Evolutionary conservation across 2,888 invertebrate species (phyloP), one percentile per base, ranked within the genome.

Genomic region (Drosophila mayaguana): DNA sequence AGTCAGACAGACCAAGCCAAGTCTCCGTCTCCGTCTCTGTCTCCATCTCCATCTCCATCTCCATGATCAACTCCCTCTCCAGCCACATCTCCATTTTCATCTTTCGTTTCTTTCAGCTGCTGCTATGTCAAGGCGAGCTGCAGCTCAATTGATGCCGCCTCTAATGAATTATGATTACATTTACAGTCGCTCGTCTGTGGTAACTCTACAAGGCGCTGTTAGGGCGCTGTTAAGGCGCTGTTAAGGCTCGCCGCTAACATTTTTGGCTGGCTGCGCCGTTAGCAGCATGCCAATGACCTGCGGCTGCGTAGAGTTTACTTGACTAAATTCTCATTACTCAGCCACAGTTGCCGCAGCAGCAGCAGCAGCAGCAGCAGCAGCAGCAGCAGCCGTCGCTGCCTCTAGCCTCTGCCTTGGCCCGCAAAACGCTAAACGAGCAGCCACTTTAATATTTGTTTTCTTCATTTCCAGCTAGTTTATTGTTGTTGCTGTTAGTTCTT

Each of bases 221-320:
- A 75, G 48, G n/a, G 18, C n/a, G 20, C 71, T 81, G 71, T 73
- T 72, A 69, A 55, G n/a, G 18, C n/a, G 20, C 71, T 81, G 71
- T 73, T 72, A 69, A 55, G 45, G 22, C 53, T 22, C 53, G 18
- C 50, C 6, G 54, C 18, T 54, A 54, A 54, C 25, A 22, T 54
- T 45, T 46, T 54, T 62, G 64, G 64, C 75, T 56, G 54, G 57
- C 73, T 60, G 78, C 72, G 82, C 75, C 70, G 79, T 76, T 72
- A 70, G 65, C 78, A 83, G 79, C 89, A 89, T 82, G 89, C 64
- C 84, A 85, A 89, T 89, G 89, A 85, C 84, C 84, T 89, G 79
- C 70, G 71, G 64, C 78, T 83, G 88, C 86, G 83, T 83, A 82
- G 89, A 84, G 82, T 84, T 84, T 79, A 83, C 78, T 84, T 75